These are phyloP conservation scores for Tetranychus truncatus DNA, from an alignment of 2,888 invertebrate species.

Conservation along the genomic window DNA sequence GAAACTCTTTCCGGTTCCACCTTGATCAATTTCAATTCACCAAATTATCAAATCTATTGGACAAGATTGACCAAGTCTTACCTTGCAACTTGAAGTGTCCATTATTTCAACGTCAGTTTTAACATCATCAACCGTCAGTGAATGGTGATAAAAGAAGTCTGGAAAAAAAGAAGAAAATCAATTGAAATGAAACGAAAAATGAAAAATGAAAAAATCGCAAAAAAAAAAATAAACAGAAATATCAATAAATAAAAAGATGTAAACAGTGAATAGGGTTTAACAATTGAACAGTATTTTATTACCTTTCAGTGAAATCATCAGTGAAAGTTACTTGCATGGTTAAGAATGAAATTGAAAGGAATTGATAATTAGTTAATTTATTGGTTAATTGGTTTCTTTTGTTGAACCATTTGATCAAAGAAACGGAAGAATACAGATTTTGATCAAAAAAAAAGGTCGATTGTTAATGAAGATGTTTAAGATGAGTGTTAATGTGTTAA, in stretches of 20 bases:
- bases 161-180: not conserved
- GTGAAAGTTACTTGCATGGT: not conserved
- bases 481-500: not conserved
- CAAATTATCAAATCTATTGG: conserved; percentile 23
- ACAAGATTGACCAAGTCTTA: conserved; percentile 37
- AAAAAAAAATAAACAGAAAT: no score
- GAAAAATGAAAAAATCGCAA: not conserved
- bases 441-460: not conserved
- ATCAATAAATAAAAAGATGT: not conserved
- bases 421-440: not conserved
- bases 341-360: not conserved
- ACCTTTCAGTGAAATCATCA: not conserved
- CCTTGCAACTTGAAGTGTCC: conserved; percentile 61
- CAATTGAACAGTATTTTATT: not conserved
- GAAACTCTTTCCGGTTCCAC: not conserved
- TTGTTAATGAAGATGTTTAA: not conserved
- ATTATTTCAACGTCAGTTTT: conserved; percentile 58
- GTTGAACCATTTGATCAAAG: no score
- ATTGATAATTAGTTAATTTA: not conserved
- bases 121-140: conserved; percentile 55
- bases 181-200: not conserved
- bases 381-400: no score
- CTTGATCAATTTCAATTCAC: not conserved
- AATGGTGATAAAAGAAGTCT: conserved; percentile 58
- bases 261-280: no score